These are phyloP conservation scores for Cotesia congregata DNA, from an alignment of 2,888 invertebrate species.

Conservation along the genomic window DNA sequence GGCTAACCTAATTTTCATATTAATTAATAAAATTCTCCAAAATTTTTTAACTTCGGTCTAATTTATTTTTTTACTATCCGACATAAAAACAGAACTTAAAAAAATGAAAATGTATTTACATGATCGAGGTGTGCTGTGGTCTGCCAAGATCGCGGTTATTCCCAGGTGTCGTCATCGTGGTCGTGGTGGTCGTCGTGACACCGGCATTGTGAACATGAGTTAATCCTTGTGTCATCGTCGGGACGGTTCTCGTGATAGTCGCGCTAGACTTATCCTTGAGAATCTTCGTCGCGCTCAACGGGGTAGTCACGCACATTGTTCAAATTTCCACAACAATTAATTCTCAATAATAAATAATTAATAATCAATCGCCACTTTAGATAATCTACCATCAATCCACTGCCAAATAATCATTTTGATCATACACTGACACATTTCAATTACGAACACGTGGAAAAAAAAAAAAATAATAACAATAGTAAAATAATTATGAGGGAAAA, in stretches of 20 bases:
- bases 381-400: too few species aligned
- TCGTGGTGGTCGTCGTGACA: slow-evolving; percentile 13
- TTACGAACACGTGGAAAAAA: slow-evolving; percentile 24
- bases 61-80: background rate
- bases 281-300: slow-evolving; percentile 64
- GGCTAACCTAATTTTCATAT: too few species aligned
- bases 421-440: slow-evolving; percentile 8
- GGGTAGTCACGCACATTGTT: slow-evolving; percentile 67
- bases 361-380: background rate
- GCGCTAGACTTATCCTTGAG: slow-evolving; percentile 59
- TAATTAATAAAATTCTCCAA: too few species aligned
- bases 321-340: slow-evolving; percentile 43
- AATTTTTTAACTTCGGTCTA: too few species aligned
- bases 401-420: too few species aligned
- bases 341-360: background rate
- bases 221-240: slow-evolving; percentile 57
- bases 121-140: slow-evolving; percentile 67
- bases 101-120: slow-evolving; percentile 59
- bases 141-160: slow-evolving; percentile 50
- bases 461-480: background rate
- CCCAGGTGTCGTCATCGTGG: slow-evolving; percentile 39
- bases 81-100: background rate
- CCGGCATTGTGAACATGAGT: slow-evolving; percentile 40
- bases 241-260: slow-evolving; percentile 54
- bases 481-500: background rate